Percentiles rank a stretch among this genome's conserved stretches.
phyloP scores from a whole-genome alignment of 2,113 vertebrate species.

The Silurus glanis region DNA sequence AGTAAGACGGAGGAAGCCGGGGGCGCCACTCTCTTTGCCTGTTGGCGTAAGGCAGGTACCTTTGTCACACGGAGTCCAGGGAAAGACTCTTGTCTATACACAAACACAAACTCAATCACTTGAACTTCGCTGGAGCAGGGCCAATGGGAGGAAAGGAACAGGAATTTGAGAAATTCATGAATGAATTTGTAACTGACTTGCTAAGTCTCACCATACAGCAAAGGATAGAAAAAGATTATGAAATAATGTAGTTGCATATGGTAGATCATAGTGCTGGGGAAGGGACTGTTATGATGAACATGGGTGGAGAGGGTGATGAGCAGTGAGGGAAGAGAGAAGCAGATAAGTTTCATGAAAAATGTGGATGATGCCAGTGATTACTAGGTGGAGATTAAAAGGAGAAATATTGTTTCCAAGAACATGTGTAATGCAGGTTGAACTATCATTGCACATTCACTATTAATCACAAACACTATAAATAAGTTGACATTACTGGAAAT shows the following conservation, averaged over 20 bases:
- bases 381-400: not conserved
- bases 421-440: not conserved
- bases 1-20: constrained; percentile 58
- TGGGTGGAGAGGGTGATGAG: constrained; percentile 19
- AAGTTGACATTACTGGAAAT: not conserved
- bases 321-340: not conserved
- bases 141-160: constrained; percentile 18
- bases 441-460: not conserved
- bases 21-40: constrained; percentile 56
- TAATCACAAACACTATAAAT: not conserved
- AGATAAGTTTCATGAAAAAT: constrained; percentile 6
- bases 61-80: constrained; percentile 35
- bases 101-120: constrained; percentile 10
- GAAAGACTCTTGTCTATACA: constrained; percentile 31
- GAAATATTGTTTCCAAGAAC: not conserved
- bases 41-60: constrained; percentile 43
- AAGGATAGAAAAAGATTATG: not conserved
- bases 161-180: constrained; percentile 16
- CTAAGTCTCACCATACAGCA: not conserved
- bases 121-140: constrained; percentile 38
- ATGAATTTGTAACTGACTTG: not conserved
- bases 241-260: not conserved
- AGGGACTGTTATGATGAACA: constrained; percentile 12
- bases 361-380: not conserved
- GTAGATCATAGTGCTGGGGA: not conserved